Evolutionary conservation across 2,888 invertebrate species (phyloP).

Genomic region (Hofmannophila pseudospretella): DNA sequence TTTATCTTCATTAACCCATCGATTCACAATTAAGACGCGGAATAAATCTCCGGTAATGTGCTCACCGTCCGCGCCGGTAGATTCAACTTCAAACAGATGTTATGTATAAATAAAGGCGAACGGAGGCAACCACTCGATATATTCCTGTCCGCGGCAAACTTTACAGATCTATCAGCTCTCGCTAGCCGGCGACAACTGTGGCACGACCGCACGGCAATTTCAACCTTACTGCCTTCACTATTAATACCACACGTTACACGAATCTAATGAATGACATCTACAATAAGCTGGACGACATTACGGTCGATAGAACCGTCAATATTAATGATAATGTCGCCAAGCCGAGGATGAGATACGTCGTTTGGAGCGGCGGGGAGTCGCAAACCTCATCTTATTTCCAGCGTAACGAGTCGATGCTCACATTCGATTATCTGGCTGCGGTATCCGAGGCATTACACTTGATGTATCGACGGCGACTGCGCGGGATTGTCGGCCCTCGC

Average conservation of each 20-base stretch:
- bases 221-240: constrained; percentile 37
- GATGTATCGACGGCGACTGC: constrained; percentile 74
- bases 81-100: constrained; percentile 77
- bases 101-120: constrained; percentile 77
- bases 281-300: constrained; percentile 11
- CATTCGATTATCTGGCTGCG: constrained; percentile 76
- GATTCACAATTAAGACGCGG: constrained; percentile 78
- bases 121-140: constrained; percentile 77
- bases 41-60: constrained; percentile 77
- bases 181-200: constrained; percentile 48
- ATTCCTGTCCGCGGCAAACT: constrained; percentile 77
- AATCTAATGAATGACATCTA: constrained; percentile 2
- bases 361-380: constrained; percentile 37
- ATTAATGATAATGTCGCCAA: constrained; percentile 35
- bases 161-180: constrained; percentile 72
- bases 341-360: constrained; percentile 35
- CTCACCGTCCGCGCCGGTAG: constrained; percentile 74
- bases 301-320: constrained; percentile 27
- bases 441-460: constrained; percentile 76
- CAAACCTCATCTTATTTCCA: constrained; percentile 74
- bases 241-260: constrained; percentile 17
- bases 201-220: constrained; percentile 33
- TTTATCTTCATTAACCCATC: constrained; percentile 79
- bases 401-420: constrained; percentile 76
- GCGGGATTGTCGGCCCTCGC: constrained; percentile 69